Evolutionary conservation across 2,113 vertebrate genomes (phyloP), one percentile per base, ranked within the genome.

Genomic region (Scolopax mira): DNA sequence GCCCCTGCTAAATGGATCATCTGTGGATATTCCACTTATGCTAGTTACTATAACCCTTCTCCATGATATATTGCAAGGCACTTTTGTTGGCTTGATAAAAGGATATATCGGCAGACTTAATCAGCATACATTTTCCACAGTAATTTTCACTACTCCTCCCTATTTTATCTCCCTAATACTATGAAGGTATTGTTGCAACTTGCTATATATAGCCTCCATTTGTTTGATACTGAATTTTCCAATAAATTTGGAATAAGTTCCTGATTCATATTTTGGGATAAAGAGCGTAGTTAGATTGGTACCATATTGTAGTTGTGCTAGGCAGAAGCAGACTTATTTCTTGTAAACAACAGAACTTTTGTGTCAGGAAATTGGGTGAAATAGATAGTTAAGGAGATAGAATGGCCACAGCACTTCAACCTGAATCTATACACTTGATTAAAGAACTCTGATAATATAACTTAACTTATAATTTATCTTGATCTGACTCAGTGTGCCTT

Each of bases 341-440:
- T 57, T 73, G 70, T 17, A 55, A 94, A 44, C 1, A 24, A 77
- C 22, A 39, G 10, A 80, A 48, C 9, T 79, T 73, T 41, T 35
- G 9, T 57, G n/a, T 60, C 33, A 80, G 14, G 10, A 73, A 88
- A 78, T 6, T 6, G 1, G 8, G 10, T 78, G 24, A 73, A 74
- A 87, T 44, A 70, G 52, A 87, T 44, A 70, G 52, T 49, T 37
- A 77, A 80, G 41, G 10, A 77, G 28, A 51, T 23, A 51, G 22
- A 83, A 62, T 17, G 84, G 21, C 33, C 39, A 60, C 7, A 72
- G 19, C 18, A 54, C 9, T 67, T 93, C 18, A 81, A 62, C 10
- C 1, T 3, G 23, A 9, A 80, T 74, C 27, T 27, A 55, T 2
- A 24, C 0, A 0, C 7, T 72, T 64, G 8, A 48, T 66, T 25